These are phyloP conservation scores for Clavelina lepadiformis DNA, from an alignment of 23 tunicate species.

Conservation along the genomic window DNA sequence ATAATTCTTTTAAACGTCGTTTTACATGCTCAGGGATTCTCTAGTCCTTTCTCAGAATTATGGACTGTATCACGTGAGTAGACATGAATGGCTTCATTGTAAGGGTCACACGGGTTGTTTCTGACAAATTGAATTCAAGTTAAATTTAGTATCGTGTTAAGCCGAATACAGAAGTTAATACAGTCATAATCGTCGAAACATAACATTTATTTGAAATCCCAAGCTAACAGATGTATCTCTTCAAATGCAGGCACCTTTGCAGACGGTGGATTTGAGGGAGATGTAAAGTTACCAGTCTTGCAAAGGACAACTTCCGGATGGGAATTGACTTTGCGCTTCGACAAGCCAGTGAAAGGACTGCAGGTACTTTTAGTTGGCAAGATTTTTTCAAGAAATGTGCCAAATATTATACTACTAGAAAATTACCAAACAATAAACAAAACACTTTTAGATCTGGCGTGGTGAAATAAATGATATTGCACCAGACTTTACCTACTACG, in stretches of 20 bases:
- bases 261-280: constrained; percentile 57
- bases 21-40: too few species aligned
- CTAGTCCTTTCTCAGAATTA: constrained; percentile 33
- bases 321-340: constrained; percentile 38
- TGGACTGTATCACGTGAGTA: constrained; percentile 41
- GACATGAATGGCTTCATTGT: neutral
- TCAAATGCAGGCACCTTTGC: constrained; percentile 27
- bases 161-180: too few species aligned
- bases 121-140: neutral
- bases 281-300: constrained; percentile 30
- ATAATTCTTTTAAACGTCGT: too few species aligned
- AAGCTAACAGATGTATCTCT: neutral
- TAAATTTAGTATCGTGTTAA: constrained; percentile 1
- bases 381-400: neutral
- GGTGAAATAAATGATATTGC: constrained; percentile 31
- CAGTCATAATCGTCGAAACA: neutral
- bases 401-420: too few species aligned
- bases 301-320: constrained; percentile 6
- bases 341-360: constrained; percentile 51
- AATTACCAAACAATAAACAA: too few species aligned
- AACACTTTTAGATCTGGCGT: constrained; percentile 19
- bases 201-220: neutral
- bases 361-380: constrained; percentile 18
- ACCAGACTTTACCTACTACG: constrained; percentile 40
- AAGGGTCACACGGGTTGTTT: too few species aligned